Evolutionary conservation across 2,797 vertebrate genomes (phyloP), one percentile per base, ranked within the genome.

Genomic region (Neomorphus geoffroyi): DNA sequence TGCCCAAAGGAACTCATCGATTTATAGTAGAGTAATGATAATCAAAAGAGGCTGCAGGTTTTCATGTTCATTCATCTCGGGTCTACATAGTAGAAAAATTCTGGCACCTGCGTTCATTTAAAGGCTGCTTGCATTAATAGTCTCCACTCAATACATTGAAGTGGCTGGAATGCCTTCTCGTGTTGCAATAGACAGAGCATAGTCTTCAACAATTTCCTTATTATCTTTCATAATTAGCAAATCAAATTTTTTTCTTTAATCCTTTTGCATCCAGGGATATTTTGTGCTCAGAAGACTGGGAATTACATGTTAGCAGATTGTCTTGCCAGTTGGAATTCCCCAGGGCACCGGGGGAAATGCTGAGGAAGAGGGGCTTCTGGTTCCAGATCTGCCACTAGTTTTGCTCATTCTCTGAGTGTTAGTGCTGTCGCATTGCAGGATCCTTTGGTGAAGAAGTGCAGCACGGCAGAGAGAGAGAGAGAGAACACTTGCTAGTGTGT

Each of bases 231-330:
- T 93, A 95, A 96, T 88, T 94, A 93, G 78, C 64, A 92, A 92
- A 96, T 94, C 46, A 94, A 79, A 73, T 80, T 92, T 93, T 80
- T 86, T 35, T 77, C 64, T 94, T 74, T 77, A 90, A 81, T 94
- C 83, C 67, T 88, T 81, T 85, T 90, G 64, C 70, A 90, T 82
- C 80, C 50, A 86, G 87, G 73, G 82, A 7, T 90, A 73, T 81
- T 83, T 84, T 15, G 2, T 84, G 70, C 70, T 93, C 60, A n/a
- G 73, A 70, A 77, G 66, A 56, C 80, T 92, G 57, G 77, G 64
- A 58, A 82, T 41, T 46, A 13, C 28, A 33, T 7, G 6, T 23
- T 71, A 87, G 78, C 79, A 91, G 56, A 51, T 84, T 92, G 58
- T 39, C 78, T 61, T 80, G 53, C 86, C 50, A 61, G 61, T 18